Percentiles rank a stretch among this genome's conserved stretches.
Conservation (phyloP, 2,113 vertebrate genomes). For the Beaufortia kweichowensis region DNA sequence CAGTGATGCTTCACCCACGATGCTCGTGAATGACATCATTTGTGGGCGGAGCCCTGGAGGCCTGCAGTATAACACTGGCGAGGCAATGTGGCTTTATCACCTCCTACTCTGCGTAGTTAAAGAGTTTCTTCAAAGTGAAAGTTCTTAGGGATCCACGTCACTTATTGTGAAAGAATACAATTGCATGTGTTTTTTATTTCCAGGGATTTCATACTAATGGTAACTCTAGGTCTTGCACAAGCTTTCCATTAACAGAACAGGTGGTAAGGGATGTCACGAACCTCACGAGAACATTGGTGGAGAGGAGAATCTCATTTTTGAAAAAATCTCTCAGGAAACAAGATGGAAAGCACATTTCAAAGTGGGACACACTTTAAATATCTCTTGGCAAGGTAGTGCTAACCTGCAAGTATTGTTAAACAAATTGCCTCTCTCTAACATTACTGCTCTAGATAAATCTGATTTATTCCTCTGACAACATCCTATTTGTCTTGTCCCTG, state of each 20-base stretch:
- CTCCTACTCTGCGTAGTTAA: not conserved
- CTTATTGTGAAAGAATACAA: not conserved
- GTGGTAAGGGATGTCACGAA: conserved; percentile 53
- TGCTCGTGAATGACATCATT: no score
- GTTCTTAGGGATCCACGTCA: not conserved
- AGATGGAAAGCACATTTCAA: conserved; percentile 57
- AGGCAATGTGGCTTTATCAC: no score
- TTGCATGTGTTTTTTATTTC: conserved; percentile 63
- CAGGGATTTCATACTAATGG: conserved; percentile 53
- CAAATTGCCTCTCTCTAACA: conserved; percentile 58
- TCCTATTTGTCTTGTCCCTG: conserved; percentile 42
- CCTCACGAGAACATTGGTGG: conserved; percentile 45
- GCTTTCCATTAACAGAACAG: conserved; percentile 65
- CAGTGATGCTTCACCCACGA: no score
- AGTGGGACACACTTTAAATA: conserved; percentile 56
- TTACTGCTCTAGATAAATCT: conserved; percentile 55
- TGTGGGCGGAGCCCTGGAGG: no score
- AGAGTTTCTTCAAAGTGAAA: not conserved
- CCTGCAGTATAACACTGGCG: no score
- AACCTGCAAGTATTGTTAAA: conserved; percentile 67
- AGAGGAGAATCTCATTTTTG: conserved; percentile 55
- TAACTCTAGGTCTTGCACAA: conserved; percentile 44
- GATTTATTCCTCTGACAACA: conserved; percentile 57
- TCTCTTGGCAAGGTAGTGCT: conserved; percentile 48
- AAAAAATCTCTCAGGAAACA: conserved; percentile 21